These are phyloP conservation scores for Cladopsammia gracilis DNA, from an alignment of 64 coral and sea anemone genomes.

Conservation along the genomic window DNA sequence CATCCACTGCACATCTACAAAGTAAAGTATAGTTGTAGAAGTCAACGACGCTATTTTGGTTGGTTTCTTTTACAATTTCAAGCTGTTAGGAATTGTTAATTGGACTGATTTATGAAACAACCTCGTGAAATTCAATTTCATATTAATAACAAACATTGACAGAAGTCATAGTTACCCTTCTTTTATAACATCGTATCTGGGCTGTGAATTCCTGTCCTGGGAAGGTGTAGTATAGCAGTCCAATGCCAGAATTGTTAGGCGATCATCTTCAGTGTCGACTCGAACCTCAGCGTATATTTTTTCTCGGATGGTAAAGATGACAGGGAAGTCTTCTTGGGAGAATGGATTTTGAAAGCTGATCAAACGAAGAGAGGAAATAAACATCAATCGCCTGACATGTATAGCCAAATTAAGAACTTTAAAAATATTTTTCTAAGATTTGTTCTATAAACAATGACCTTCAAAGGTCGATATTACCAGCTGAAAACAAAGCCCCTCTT, in stretches of 20 bases:
- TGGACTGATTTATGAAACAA: too few relatives aligned
- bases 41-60: too few relatives aligned
- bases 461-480: too few relatives aligned
- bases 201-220: slow-evolving; percentile 27
- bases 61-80: too few relatives aligned
- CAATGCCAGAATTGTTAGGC: slow-evolving; percentile 19
- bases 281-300: neutral
- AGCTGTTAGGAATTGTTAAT: too few relatives aligned
- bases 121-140: too few relatives aligned
- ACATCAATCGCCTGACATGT: too few relatives aligned
- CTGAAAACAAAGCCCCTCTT: neutral
- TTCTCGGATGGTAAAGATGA: neutral
- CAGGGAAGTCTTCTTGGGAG: slow-evolving; percentile 17
- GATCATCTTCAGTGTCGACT: neutral
- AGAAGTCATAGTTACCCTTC: slow-evolving; percentile 1
- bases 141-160: too few relatives aligned
- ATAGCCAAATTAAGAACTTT: too few relatives aligned
- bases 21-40: neutral
- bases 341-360: neutral
- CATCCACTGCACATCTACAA: slow-evolving; percentile 43
- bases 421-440: too few relatives aligned
- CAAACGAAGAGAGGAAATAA: too few relatives aligned
- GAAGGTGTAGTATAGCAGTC: slow-evolving; percentile 28
- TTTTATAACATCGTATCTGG: slow-evolving; percentile 24
- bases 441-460: too few relatives aligned